Evolutionary conservation across 2,888 invertebrate genomes (phyloP), one percentile per base, ranked within the genome.

Genomic region (Drosophila prostipennis): DNA sequence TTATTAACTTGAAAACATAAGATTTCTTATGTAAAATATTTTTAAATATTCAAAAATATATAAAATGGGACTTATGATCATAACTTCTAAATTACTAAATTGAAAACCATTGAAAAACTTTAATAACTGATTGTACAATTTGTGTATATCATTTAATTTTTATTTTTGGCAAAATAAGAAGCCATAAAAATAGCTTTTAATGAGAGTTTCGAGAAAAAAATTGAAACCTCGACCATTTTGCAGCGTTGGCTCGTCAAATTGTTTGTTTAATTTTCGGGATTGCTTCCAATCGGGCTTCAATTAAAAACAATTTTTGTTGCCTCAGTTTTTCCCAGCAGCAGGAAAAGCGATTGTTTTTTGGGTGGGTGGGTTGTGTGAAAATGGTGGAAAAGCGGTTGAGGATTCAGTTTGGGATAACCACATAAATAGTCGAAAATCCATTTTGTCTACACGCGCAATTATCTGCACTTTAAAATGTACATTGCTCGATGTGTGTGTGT

Each of bases 381-480:
- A 23, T 6, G 23, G 52, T 29, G 29, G 13, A 53, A 53, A 53
- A 40, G 26, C 16, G 40, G 40, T 53, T 13, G 26, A 6, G 37
- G 6, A 29, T 40, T 40, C n/a, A 29, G 45, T 45, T 46, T 51
- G 23, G 54, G 54, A 57, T 54, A 80, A 59, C 61, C 82, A 79
- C 71, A 77, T 68, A 80, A 79, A 79, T 74, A 76, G 81, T 78
- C 48, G 70, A 73, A 77, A 80, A 77, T 75, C 75, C 83, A 85
- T 82, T 85, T 72, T 82, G 78, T 80, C 78, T 77, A 82, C 85
- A 85, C 64, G 75, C 78, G 76, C 87, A 85, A 87, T 83, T 87
- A 87, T 83, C 73, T 78, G 72, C 85, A 87, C 82, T 82, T 79
- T 72, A 73, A 73, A 87, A 72, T 81, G 63, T 73, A 78, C 73